Conservation (phyloP, 2,888 invertebrate species). For the Cryptocephalus primarius region DNA sequence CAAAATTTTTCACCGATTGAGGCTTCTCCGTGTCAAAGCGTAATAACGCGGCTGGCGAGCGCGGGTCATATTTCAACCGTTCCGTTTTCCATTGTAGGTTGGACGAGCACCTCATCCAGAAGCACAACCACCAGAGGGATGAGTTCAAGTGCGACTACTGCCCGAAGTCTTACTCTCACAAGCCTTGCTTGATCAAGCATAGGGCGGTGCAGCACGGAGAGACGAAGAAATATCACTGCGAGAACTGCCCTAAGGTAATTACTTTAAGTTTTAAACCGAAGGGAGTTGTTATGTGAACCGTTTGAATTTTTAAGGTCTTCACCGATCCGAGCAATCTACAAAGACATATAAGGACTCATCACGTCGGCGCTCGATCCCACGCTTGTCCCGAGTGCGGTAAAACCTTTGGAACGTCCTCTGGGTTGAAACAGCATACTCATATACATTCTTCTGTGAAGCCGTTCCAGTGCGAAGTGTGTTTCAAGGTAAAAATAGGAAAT, state of each 20-base stretch:
- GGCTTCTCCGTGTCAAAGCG: no score
- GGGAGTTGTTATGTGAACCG: background rate
- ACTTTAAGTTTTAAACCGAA: no score
- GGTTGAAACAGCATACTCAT: conserved; percentile 97
- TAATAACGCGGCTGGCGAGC: no score
- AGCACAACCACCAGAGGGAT: conserved; percentile 67
- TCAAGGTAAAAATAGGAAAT: conserved; percentile 51
- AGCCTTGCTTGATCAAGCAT: conserved; percentile 71
- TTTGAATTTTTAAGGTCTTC: conserved; percentile 58
- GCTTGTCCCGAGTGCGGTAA: conserved; percentile 98
- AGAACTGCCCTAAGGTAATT: conserved; percentile 74
- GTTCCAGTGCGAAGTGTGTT: conserved; percentile 93
- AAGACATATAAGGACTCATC: conserved; percentile 90
- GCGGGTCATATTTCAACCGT: no score
- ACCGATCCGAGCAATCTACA: conserved; percentile 94
- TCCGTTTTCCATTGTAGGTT: conserved; percentile 50
- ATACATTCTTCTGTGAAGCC: conserved; percentile 98
- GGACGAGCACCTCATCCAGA: conserved; percentile 68
- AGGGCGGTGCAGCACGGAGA: conserved; percentile 72
- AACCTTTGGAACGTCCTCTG: conserved; percentile 95
- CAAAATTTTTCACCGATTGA: no score
- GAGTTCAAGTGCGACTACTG: conserved; percentile 79
- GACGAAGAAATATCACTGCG: conserved; percentile 81
- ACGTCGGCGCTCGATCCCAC: conserved; percentile 93
- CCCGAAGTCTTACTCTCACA: conserved; percentile 70